Evolutionary conservation across 2,113 vertebrate species (phyloP), one percentile per base, ranked within the genome.

Genomic region (Pholis gunnellus): DNA sequence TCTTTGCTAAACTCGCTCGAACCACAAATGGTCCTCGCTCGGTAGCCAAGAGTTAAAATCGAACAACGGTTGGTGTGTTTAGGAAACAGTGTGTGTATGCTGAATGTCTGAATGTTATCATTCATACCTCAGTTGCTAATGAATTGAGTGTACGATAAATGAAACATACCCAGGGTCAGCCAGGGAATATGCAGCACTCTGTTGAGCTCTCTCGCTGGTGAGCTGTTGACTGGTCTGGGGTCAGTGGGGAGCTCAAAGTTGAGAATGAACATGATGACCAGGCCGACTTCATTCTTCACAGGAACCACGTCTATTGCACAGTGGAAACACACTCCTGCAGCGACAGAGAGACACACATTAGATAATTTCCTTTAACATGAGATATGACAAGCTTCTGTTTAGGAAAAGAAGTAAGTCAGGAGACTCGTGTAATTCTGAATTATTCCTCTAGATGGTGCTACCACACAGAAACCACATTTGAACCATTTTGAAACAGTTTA

Each of bases 231-330:
- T 10, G 83, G 80, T 75, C 77, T 75, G 66, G 83, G 94, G 79
- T 97, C 96, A 89, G 95, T 93, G 79, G 96, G 95, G 10, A 96
- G 95, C 82, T 98, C 96, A 2, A 98, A 98, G 94, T 98, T 97
- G 42, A 98, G 95, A 87, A 98, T 98, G 88, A 98, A 97, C 97
- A 98, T 98, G 93, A 97, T 97, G 80, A 97, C 97, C 0, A 95
- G 86, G 0, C 97, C 96, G 15, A 96, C 96, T 85, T 97, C 97
- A 0, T 96, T 97, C 93, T 97, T 97, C 87, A 98, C 96, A 0
- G 97, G 97, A 22, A 98, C 96, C 88, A 98, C 97, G 0, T 98
- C 96, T 78, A 97, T 96, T 46, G 96, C 78, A 72, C 97, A 97
- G 6, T 94, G 93, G 91, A 98, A 97, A 90, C 97, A 97, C 83